Base-by-base conservation (phyloP, 64 coral and sea anemone genomes). In the Porites australiensis region DNA sequence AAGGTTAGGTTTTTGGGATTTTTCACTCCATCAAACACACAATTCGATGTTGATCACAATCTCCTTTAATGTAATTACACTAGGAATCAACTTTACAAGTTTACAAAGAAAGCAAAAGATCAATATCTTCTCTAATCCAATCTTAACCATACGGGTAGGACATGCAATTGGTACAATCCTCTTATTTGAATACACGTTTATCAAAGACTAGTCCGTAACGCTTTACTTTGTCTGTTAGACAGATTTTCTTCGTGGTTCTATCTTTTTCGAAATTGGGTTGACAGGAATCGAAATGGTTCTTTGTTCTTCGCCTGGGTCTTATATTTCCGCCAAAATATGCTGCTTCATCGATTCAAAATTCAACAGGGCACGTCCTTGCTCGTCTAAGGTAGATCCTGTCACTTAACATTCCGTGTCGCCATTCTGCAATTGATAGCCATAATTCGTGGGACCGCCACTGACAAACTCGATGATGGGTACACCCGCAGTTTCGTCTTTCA, bases 361-460 rank as follows among this genome's bases (percentile, higher is more conserved):
- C 8, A 54, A 19, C 50, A n/a, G 52, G 4, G 1, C 4, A 0
- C 0, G 4, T 20, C 19, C 52, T 58, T 19, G 8, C 16, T 22
- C 19, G n/a, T 90, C 82, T 0, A 90, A 48, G 19, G 88, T 67
- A 6, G 82, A 77, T 0, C 89, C 77, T 5, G 50, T 3, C 13
- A 91, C 77, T 73, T 83, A 72, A n/a, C 64, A 72, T 0, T 51
- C 44, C 3, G 8, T 54, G 13, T 72, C n/a, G 3, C 77, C 89
- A 16, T 82, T 3, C 3, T 58, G 23, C 0, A 63, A 37, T 13
- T 73, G 3, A 50, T 82, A 91, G 1, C 27, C 88, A 44, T 82
- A 90, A 54, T 90, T 90, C 15, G 80, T 90, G 13, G 76, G 76
- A 55, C 88, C 77, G 0, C 44, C 76, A 0, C 62, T 81, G 15